phyloP scores from a whole-genome alignment of 2,113 vertebrate genomes.

The Serinus canaria region DNA sequence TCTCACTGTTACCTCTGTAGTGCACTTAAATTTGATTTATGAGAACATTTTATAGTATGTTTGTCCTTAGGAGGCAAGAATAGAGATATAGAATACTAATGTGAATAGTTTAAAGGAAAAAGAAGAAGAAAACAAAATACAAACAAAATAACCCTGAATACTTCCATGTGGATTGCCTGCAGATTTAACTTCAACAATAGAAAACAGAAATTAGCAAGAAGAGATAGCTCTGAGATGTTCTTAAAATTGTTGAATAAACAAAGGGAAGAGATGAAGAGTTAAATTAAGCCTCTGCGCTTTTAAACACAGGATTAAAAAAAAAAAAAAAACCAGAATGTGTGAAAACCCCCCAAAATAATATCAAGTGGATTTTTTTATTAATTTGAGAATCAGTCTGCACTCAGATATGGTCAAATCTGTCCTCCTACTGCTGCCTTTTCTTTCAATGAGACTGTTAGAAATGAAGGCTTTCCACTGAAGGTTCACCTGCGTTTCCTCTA shows the following conservation, averaged over 20 bases:
- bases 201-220: neutral
- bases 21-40: conserved; percentile 70
- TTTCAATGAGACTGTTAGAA: neutral
- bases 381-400: neutral
- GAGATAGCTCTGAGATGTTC: neutral
- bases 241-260: neutral
- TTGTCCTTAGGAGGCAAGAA: conserved; percentile 64
- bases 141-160: neutral
- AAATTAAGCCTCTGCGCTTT: neutral
- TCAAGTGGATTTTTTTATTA: neutral
- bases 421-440: neutral
- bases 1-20: conserved; percentile 44
- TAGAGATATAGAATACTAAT: conserved; percentile 65
- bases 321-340: neutral
- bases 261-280: neutral
- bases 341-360: rapidly evolving
- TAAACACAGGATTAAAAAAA: neutral
- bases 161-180: neutral
- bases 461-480: neutral
- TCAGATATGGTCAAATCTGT: neutral
- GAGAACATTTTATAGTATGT: conserved; percentile 47
- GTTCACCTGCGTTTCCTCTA: neutral
- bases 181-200: neutral
- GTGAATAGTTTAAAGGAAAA: conserved; percentile 15
- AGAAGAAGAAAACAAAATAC: neutral